phyloP scores from a whole-genome alignment of 23 tunicate species.

The Trididemnum miniatum region DNA sequence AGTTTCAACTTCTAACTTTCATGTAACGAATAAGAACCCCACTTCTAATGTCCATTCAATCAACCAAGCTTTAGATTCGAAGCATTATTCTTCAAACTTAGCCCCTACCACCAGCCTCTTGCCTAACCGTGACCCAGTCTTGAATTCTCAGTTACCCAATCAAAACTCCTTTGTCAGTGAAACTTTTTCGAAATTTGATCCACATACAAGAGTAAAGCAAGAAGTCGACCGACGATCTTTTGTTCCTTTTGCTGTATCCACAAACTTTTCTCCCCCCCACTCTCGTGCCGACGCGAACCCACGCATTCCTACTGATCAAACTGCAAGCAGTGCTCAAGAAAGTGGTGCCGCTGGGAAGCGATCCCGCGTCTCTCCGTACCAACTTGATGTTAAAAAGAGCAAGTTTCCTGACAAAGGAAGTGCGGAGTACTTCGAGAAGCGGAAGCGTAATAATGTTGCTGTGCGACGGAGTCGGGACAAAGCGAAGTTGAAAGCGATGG shows the following conservation, averaged over 20 bases:
- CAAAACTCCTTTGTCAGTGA: not conserved
- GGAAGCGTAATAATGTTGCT: conserved; percentile 92
- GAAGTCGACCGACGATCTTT: not conserved
- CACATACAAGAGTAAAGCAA: not conserved
- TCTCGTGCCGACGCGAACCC: not conserved
- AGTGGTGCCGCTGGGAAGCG: not conserved
- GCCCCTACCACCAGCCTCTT: not conserved
- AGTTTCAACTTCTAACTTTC: not conserved
- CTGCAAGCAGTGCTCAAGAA: not conserved
- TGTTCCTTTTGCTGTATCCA: not conserved
- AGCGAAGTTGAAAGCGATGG: conserved; percentile 82
- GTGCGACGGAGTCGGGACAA: conserved; percentile 93
- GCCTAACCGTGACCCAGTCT: not conserved
- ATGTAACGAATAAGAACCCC: too few species aligned
- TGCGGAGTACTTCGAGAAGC: conserved; percentile 67
- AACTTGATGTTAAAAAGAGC: conserved; percentile 30
- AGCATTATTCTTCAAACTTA: too few species aligned
- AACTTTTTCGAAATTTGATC: not conserved
- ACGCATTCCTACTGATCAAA: not conserved
- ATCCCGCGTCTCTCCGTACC: not conserved
- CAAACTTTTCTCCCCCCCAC: not conserved
- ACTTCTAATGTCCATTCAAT: too few species aligned
- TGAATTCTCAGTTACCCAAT: not conserved
- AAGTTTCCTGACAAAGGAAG: conserved; percentile 57
- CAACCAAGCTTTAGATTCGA: not conserved